A percentile compares a stretch with the other conserved stretches of the same genome.
Evolutionary conservation across 1,140 invertebrate species (phyloP).

Genomic region (Eumeta japonica): DNA sequence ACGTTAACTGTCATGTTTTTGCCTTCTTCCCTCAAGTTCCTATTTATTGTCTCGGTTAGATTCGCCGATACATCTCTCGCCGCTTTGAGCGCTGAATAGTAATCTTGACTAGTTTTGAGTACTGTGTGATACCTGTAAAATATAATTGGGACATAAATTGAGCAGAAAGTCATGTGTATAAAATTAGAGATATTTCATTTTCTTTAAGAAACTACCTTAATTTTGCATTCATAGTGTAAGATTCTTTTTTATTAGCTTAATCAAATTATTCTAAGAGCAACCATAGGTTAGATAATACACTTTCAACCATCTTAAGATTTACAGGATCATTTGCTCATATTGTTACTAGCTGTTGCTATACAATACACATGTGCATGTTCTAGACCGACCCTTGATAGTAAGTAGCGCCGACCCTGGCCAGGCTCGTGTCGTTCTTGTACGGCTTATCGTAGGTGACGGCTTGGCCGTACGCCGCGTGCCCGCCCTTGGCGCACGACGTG

Average conservation of each 20-base stretch:
- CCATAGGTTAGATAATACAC: too few relatives aligned
- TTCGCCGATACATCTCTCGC: slow-evolving; percentile 80
- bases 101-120: slow-evolving; percentile 89
- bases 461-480: slow-evolving; percentile 78
- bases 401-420: slow-evolving; percentile 62
- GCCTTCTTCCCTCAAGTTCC: slow-evolving; percentile 50
- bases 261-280: too few relatives aligned
- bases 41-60: slow-evolving; percentile 76
- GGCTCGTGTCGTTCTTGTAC: slow-evolving; percentile 33
- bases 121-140: slow-evolving; percentile 95
- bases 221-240: too few relatives aligned
- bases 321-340: too few relatives aligned
- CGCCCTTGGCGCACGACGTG: slow-evolving; percentile 78
- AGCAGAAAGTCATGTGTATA: too few relatives aligned
- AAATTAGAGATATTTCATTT: too few relatives aligned
- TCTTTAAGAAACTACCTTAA: too few relatives aligned
- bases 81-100: slow-evolving; percentile 82
- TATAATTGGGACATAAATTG: too few relatives aligned
- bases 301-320: too few relatives aligned
- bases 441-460: slow-evolving; percentile 62
- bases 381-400: slow-evolving; percentile 97
- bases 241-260: too few relatives aligned
- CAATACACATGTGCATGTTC: too few relatives aligned
- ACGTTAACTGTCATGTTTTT: slow-evolving; percentile 68
- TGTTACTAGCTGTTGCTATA: too few relatives aligned